A percentile compares a stretch with the other conserved stretches of the same genome.
phyloP scores from a whole-genome alignment of 2,888 invertebrate species.

The Drosophila prostipennis region DNA sequence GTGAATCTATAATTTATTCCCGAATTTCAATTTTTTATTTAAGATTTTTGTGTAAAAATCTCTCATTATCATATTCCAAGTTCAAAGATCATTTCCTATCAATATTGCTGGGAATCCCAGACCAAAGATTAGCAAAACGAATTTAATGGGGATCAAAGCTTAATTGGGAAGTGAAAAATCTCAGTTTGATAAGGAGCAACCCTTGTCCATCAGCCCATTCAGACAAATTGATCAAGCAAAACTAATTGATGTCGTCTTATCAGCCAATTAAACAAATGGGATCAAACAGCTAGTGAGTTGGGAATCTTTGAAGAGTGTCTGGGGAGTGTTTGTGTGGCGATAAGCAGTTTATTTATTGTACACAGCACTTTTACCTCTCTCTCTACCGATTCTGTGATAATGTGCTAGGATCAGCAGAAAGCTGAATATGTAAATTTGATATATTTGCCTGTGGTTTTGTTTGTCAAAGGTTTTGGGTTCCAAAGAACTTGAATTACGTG shows the following conservation, averaged over 20 bases:
- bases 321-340: conserved; percentile 12
- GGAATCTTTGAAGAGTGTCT: conserved; percentile 37
- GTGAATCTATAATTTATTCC: background rate
- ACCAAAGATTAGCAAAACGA: background rate
- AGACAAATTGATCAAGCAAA: background rate
- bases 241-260: conserved; percentile 13
- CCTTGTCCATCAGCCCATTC: background rate
- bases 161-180: background rate
- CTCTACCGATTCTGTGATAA: conserved; percentile 48
- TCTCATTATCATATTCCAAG: too few species aligned
- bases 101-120: background rate
- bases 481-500: background rate
- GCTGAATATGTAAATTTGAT: background rate
- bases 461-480: background rate
- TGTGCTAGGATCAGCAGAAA: conserved; percentile 50
- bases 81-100: background rate
- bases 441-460: background rate
- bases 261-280: conserved; percentile 1
- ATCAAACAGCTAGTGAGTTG: background rate
- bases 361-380: too few species aligned
- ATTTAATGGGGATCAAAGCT: conserved; percentile 4
- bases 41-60: too few species aligned
- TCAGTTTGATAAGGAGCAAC: background rate
- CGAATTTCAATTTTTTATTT: too few species aligned
- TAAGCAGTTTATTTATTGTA: conserved; percentile 10